These are phyloP conservation scores for Ephestia elutella DNA, from an alignment of 1,140 invertebrate genomes.

Conservation along the genomic window DNA sequence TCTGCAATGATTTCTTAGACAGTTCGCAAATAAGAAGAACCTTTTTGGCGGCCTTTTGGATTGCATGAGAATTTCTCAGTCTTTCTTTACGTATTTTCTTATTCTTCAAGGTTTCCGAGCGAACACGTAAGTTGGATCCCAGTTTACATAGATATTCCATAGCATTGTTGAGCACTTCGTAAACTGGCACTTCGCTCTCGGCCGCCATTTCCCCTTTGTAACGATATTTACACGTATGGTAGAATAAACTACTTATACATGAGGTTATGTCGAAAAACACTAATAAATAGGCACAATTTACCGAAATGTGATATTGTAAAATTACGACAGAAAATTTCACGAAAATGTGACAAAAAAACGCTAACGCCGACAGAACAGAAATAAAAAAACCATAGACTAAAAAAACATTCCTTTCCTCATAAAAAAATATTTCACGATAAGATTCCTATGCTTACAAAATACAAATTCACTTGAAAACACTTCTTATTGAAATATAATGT, in stretches of 20 bases:
- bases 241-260: neutral
- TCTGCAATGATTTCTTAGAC: conserved; percentile 63
- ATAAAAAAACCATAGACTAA: conserved; percentile 41
- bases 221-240: neutral
- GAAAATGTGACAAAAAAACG: no score
- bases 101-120: conserved; percentile 51
- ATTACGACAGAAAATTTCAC: no score
- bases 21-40: conserved; percentile 61
- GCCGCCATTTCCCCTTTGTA: conserved; percentile 51
- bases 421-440: neutral
- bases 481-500: no score
- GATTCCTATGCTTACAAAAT: no score
- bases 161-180: conserved; percentile 54
- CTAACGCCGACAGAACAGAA: conserved; percentile 8
- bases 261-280: neutral
- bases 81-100: conserved; percentile 56
- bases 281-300: no score
- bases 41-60: conserved; percentile 57
- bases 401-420: conserved; percentile 24
- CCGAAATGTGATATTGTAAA: no score
- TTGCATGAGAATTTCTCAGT: conserved; percentile 49
- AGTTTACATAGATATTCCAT: conserved; percentile 65
- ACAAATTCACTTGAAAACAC: no score
- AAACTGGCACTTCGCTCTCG: conserved; percentile 48
- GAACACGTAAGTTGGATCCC: conserved; percentile 50